These are phyloP conservation scores for Automeris io DNA, from an alignment of 2,888 invertebrate species.

Conservation along the genomic window DNA sequence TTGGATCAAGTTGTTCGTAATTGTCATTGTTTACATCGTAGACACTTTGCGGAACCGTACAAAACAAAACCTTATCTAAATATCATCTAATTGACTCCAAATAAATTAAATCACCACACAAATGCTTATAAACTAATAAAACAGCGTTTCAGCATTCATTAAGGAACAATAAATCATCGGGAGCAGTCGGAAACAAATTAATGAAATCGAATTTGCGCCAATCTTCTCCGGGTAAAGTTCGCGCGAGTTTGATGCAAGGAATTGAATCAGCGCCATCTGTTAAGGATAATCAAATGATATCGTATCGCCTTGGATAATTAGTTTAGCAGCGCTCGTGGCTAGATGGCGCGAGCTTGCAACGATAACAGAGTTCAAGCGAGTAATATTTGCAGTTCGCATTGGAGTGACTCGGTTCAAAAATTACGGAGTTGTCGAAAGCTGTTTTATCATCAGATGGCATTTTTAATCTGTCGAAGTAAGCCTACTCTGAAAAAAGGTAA, in stretches of 20 bases:
- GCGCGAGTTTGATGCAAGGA: conserved; percentile 11
- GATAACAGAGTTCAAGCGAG: not conserved
- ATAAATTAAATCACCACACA: conserved; percentile 17
- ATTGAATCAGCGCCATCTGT: conserved; percentile 62
- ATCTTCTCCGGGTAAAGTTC: conserved; percentile 25
- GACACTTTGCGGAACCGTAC: not conserved
- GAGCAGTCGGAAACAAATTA: conserved; percentile 63
- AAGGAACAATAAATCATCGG: conserved; percentile 54
- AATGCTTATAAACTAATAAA: conserved; percentile 22
- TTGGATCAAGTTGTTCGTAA: not conserved
- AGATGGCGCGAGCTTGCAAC: conserved; percentile 24
- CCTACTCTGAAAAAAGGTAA: too few relatives aligned
- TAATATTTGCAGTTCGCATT: not conserved
- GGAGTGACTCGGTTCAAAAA: not conserved
- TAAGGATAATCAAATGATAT: conserved; percentile 66
- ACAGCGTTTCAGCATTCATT: conserved; percentile 44
- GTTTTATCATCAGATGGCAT: too few relatives aligned
- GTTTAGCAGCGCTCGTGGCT: conserved; percentile 45
- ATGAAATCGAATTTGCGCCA: conserved; percentile 45
- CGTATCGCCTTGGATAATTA: conserved; percentile 54
- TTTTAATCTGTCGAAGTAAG: too few relatives aligned
- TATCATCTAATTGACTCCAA: conserved; percentile 7
- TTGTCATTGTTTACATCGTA: not conserved
- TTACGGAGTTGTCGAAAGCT: not conserved
- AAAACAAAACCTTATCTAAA: too few relatives aligned